Conservation (phyloP, 2,888 invertebrate genomes). For the Drosophila anomelani region DNA sequence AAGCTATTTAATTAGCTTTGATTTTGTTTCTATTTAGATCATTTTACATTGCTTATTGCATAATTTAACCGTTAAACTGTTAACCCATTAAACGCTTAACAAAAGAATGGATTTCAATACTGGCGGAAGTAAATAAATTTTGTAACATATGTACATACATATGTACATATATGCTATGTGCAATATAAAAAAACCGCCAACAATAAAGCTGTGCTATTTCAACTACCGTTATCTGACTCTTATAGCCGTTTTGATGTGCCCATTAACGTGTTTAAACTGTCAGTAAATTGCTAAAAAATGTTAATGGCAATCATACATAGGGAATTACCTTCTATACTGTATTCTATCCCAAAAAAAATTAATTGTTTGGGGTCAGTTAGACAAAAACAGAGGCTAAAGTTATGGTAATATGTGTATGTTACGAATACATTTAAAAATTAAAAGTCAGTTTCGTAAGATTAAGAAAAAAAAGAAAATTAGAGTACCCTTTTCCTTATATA, state of each 20-base stretch:
- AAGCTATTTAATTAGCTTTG: background rate
- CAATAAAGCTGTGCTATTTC: constrained; percentile 4
- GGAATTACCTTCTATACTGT: constrained; percentile 12
- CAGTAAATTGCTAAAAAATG: constrained; percentile 60
- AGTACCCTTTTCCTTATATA: too few relatives aligned
- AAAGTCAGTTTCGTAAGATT: background rate
- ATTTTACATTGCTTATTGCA: constrained; percentile 40
- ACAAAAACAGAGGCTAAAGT: background rate
- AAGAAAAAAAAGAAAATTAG: background rate
- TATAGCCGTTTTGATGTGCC: constrained; percentile 28
- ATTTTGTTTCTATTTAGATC: constrained; percentile 35
- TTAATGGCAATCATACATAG: constrained; percentile 22
- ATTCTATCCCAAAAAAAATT: constrained; percentile 9
- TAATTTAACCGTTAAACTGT: constrained; percentile 41
- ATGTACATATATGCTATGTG: constrained; percentile 1
- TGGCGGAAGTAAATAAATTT: constrained; percentile 48
- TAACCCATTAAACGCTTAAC: constrained; percentile 48
- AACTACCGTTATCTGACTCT: constrained; percentile 38
- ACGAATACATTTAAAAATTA: background rate
- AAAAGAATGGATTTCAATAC: constrained; percentile 27
- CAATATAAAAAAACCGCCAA: constrained; percentile 4
- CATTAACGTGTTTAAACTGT: constrained; percentile 60
- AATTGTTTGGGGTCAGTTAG: constrained; percentile 18
- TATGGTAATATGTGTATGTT: background rate
- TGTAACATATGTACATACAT: too few relatives aligned